Percentiles rank a stretch among this genome's conserved stretches.
Evolutionary conservation across 1,140 invertebrate genomes (phyloP).

Genomic region (Leptonema lineaticorne): DNA sequence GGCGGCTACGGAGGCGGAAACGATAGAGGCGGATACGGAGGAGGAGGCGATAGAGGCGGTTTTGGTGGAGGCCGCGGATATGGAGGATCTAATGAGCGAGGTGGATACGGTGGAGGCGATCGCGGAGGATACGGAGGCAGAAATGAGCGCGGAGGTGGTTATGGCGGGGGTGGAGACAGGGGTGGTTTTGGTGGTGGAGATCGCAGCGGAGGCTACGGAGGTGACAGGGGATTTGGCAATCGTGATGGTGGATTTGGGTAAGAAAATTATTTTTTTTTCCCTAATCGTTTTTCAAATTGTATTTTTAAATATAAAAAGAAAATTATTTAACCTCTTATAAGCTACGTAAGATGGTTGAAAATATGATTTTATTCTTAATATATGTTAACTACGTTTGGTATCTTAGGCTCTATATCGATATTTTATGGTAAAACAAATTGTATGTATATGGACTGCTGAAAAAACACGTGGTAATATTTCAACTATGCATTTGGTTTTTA

Average conservation of each 20-base stretch:
- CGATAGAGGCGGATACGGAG: conserved; percentile 52
- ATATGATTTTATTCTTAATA: neutral
- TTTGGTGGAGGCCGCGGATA: conserved; percentile 46
- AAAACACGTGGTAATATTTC: neutral
- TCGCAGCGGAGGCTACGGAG: conserved; percentile 44
- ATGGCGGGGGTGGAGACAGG: conserved; percentile 46
- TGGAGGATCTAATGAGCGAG: conserved; percentile 42
- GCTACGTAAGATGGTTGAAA: neutral
- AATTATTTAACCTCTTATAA: neutral
- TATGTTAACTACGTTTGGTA: too few relatives aligned
- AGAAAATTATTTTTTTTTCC: conserved; percentile 13
- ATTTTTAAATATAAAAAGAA: neutral
- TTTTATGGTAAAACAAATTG: too few relatives aligned
- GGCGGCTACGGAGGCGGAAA: conserved; percentile 47
- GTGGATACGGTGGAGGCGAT: conserved; percentile 40
- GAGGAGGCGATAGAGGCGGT: conserved; percentile 52
- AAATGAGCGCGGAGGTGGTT: conserved; percentile 40
- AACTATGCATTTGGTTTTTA: conserved; percentile 1
- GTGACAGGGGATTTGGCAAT: conserved; percentile 37
- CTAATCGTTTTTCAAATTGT: neutral
- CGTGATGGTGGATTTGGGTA: conserved; percentile 42
- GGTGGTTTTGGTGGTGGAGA: conserved; percentile 46
- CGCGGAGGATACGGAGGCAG: conserved; percentile 46
- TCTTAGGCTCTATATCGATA: too few relatives aligned
- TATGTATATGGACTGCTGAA: neutral